A percentile compares a stretch with the other conserved stretches of the same genome.
phyloP scores from a whole-genome alignment of 2,888 invertebrate species.

The Synanthedon tipuliformis region DNA sequence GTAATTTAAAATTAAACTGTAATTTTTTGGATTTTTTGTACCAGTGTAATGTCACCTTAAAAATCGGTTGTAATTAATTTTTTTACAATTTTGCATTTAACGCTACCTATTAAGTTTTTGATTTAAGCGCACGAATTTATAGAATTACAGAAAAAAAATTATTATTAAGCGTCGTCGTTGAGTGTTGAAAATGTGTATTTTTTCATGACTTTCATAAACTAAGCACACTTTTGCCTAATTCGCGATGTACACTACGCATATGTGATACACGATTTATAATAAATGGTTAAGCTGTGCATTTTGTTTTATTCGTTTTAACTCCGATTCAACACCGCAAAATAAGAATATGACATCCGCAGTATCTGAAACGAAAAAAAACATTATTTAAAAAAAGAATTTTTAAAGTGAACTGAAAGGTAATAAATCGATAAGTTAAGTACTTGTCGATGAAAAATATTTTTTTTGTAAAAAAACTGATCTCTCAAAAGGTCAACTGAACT shows the following conservation, averaged over 20 bases:
- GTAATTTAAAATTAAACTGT: not conserved
- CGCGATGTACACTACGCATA: slow-evolving; percentile 63
- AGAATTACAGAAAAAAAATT: slow-evolving; percentile 35
- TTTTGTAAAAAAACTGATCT: no score
- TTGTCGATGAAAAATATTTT: no score
- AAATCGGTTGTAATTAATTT: slow-evolving; percentile 39
- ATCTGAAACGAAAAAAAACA: slow-evolving; percentile 32
- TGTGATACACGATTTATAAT: slow-evolving; percentile 67
- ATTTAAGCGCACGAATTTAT: slow-evolving; percentile 66
- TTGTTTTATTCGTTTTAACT: slow-evolving; percentile 26
- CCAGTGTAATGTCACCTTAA: slow-evolving; percentile 3
- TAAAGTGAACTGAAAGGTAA: no score
- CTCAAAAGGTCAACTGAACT: no score
- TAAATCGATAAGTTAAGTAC: no score
- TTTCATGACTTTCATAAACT: slow-evolving; percentile 44
- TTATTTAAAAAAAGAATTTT: not conserved
- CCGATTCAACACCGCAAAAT: slow-evolving; percentile 54
- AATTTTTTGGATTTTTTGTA: not conserved
- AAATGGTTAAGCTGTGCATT: slow-evolving; percentile 51
- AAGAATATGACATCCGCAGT: slow-evolving; percentile 53
- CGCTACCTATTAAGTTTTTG: slow-evolving; percentile 30
- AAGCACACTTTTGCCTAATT: slow-evolving; percentile 65
- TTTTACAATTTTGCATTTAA: slow-evolving; percentile 34
- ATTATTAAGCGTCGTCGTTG: slow-evolving; percentile 34
- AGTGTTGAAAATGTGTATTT: slow-evolving; percentile 41